These are phyloP conservation scores for Cassiopea xamachana DNA, from an alignment of 30 jellyfish, hydroid and myxozoan species.

Conservation along the genomic window DNA sequence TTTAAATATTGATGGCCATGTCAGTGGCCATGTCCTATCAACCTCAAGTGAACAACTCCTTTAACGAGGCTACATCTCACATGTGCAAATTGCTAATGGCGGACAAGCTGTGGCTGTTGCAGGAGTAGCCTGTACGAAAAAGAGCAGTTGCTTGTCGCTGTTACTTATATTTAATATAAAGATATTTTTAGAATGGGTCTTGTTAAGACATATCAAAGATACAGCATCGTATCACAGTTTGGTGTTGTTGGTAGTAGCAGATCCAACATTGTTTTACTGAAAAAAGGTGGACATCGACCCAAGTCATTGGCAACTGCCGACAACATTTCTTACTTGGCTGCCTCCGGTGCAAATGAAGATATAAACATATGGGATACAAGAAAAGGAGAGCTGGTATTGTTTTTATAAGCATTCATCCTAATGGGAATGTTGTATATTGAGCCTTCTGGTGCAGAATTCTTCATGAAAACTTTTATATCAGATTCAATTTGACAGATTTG, in stretches of 20 bases:
- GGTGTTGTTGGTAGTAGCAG: slow-evolving; percentile 94
- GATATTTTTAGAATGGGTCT: no score
- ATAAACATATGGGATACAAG: slow-evolving; percentile 93
- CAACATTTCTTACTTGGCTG: slow-evolving; percentile 49
- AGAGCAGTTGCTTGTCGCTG: no score
- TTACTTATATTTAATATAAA: no score
- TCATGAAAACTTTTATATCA: no score
- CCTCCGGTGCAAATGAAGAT: slow-evolving; percentile 92
- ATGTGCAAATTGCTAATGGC: slow-evolving; percentile 19
- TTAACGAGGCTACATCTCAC: background rate
- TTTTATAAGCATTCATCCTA: background rate
- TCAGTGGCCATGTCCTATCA: background rate
- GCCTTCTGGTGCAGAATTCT: no score
- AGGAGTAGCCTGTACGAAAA: background rate
- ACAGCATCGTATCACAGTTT: slow-evolving; percentile 83
- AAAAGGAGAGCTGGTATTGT: slow-evolving; percentile 88
- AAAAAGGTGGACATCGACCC: slow-evolving; percentile 19
- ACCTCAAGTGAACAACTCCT: background rate
- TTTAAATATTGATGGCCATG: background rate
- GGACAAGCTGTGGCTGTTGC: slow-evolving; percentile 23
- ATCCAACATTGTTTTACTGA: slow-evolving; percentile 63
- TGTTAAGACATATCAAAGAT: slow-evolving; percentile 90
- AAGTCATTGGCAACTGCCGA: slow-evolving; percentile 12
- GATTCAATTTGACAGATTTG: no score
- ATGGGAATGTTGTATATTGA: no score